These are phyloP conservation scores for Gallirallus australis DNA, from an alignment of 2,797 vertebrate genomes.

Conservation along the genomic window DNA sequence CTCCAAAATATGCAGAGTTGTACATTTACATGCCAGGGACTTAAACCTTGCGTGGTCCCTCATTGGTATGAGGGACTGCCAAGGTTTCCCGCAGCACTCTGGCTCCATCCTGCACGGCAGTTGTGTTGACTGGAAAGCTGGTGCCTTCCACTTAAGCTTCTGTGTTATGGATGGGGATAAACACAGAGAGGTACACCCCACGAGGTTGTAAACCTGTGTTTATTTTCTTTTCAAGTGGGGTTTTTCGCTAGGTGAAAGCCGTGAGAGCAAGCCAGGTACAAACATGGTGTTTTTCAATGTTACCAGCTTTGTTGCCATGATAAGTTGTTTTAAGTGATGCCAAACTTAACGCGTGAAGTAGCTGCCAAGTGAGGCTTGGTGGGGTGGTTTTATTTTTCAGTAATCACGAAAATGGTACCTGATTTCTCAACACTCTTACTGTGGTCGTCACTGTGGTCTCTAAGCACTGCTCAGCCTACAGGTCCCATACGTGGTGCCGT, in stretches of 20 bases:
- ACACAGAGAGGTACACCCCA: background rate
- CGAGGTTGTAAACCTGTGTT: background rate
- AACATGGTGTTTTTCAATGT: background rate
- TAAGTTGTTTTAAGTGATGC: background rate
- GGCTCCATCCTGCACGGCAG: rapidly evolving
- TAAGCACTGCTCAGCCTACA: background rate
- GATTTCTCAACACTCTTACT: rapidly evolving
- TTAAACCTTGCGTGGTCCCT: rapidly evolving
- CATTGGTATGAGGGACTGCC: rapidly evolving
- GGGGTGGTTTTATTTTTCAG: background rate
- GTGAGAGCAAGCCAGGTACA: background rate
- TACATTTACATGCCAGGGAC: rapidly evolving
- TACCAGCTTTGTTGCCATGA: background rate
- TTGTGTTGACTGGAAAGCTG: background rate
- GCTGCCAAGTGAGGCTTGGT: background rate
- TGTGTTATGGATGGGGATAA: background rate
- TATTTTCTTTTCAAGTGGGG: background rate
- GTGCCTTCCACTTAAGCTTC: background rate
- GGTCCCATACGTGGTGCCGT: background rate
- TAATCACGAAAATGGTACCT: rapidly evolving
- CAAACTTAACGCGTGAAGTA: background rate
- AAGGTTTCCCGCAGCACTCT: rapidly evolving
- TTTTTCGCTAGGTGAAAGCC: background rate
- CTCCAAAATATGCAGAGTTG: rapidly evolving
- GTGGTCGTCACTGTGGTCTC: background rate